Conservation (phyloP, 2,113 vertebrate genomes). For the Hylia prasina region DNA sequence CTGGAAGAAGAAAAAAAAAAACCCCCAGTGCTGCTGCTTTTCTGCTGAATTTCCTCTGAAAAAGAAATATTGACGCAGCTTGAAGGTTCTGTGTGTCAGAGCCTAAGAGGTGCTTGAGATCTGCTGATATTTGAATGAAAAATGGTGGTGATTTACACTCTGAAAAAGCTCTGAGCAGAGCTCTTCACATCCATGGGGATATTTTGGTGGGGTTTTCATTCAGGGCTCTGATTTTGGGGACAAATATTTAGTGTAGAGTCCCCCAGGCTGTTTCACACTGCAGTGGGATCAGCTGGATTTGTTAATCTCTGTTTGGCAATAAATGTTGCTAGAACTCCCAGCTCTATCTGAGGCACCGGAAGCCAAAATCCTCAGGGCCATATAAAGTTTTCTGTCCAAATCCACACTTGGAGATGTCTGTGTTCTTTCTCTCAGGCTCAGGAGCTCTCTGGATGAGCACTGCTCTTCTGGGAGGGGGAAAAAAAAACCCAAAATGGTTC, state of each 20-base stretch:
- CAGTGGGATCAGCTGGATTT: not conserved
- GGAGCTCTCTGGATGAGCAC: not conserved
- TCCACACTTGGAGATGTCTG: not conserved
- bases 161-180: not conserved
- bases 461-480: not conserved
- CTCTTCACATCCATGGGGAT: not conserved
- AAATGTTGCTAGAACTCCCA: not conserved
- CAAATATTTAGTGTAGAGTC: fast-evolving
- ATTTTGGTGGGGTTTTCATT: not conserved
- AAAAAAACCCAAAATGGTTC: not conserved
- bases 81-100: not conserved
- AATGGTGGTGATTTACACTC: not conserved
- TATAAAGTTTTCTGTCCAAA: not conserved
- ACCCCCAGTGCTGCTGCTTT: slow-evolving; percentile 55
- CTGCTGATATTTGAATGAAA: not conserved
- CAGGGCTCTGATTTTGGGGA: not conserved
- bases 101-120: not conserved
- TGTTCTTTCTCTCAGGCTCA: not conserved
- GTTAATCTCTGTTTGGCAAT: not conserved
- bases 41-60: slow-evolving; percentile 55
- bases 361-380: not conserved
- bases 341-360: not conserved
- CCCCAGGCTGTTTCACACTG: not conserved
- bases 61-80: slow-evolving; percentile 39
- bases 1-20: slow-evolving; percentile 8